phyloP scores from a whole-genome alignment of 1,140 invertebrate genomes.

The Drosophila eugracilis region DNA sequence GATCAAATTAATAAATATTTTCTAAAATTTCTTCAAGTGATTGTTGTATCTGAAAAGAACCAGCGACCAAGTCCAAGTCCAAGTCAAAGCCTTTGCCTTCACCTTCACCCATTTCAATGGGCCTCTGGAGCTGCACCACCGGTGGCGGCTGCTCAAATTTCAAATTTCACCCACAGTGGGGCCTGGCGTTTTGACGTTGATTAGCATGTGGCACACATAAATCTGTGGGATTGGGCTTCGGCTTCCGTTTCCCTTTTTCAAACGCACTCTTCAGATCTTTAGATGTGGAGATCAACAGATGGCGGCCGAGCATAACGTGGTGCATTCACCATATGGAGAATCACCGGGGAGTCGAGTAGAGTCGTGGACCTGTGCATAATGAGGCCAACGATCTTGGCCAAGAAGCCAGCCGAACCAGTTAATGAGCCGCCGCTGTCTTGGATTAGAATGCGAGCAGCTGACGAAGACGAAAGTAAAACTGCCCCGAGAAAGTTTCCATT shows the following conservation, averaged over 20 bases:
- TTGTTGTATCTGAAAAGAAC: constrained; percentile 22
- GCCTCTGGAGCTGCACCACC: constrained; percentile 13
- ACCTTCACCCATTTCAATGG: constrained; percentile 76
- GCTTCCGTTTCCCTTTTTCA: constrained; percentile 75
- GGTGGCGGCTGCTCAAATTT: constrained; percentile 54
- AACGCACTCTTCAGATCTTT: constrained; percentile 30
- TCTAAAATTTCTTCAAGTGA: neutral
- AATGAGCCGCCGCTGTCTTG: constrained; percentile 55
- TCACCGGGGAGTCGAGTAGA: constrained; percentile 8
- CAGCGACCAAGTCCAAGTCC: constrained; percentile 10
- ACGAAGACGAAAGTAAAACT: constrained; percentile 59
- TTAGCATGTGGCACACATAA: constrained; percentile 81
- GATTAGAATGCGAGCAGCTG: constrained; percentile 54
- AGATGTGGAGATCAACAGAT: constrained; percentile 15
- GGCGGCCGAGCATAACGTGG: constrained; percentile 60
- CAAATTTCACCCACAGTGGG: constrained; percentile 57
- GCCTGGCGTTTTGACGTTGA: constrained; percentile 62
- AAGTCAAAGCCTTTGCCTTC: constrained; percentile 50
- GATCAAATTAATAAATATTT: no score
- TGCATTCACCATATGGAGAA: constrained; percentile 55
- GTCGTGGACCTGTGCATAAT: constrained; percentile 59
- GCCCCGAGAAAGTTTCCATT: constrained; percentile 69
- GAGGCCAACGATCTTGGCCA: constrained; percentile 71
- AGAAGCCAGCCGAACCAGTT: constrained; percentile 65
- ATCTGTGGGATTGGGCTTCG: constrained; percentile 47